A percentile compares a stretch with the other conserved stretches of the same genome.
These are phyloP conservation scores for Chymomyza amoena DNA, from an alignment of 2,888 invertebrate species.

Conservation along the genomic window DNA sequence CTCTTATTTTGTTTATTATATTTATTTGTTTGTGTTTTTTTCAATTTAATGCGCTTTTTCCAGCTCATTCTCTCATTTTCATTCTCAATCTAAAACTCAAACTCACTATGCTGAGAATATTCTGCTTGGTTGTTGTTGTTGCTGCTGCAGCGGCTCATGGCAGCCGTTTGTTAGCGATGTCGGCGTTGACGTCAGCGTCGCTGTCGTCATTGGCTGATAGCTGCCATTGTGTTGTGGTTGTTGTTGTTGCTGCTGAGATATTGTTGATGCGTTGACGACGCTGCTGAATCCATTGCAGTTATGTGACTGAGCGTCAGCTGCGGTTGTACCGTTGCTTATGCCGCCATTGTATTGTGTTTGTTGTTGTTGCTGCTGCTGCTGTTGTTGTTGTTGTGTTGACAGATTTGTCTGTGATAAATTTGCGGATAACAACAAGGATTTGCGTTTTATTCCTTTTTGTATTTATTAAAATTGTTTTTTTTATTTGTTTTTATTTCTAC, in stretches of 20 bases:
- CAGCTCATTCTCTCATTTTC: constrained; percentile 28
- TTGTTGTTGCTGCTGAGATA: not conserved
- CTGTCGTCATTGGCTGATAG: constrained; percentile 14
- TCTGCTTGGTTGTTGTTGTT: constrained; percentile 62
- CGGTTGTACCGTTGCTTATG: constrained; percentile 23
- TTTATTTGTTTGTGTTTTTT: constrained; percentile 60
- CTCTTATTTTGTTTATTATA: constrained; percentile 24
- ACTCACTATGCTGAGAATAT: constrained; percentile 78
- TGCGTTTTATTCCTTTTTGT: constrained; percentile 41
- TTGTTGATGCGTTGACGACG: constrained; percentile 13
- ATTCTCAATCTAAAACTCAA: constrained; percentile 25
- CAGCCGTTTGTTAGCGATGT: constrained; percentile 37
- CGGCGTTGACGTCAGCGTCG: constrained; percentile 15
- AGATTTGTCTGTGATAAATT: constrained; percentile 74
- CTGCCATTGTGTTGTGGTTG: constrained; percentile 43
- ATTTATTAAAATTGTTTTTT: constrained; percentile 4
- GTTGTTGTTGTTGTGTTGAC: constrained; percentile 53
- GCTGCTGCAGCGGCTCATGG: constrained; percentile 44
- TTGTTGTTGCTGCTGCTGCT: constrained; percentile 31
- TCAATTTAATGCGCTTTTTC: constrained; percentile 24
- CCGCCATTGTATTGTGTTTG: constrained; percentile 51
- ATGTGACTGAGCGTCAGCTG: constrained; percentile 40
- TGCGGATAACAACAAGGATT: constrained; percentile 74
- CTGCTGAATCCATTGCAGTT: constrained; percentile 40
- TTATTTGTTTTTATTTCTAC: constrained; percentile 10